Evolutionary conservation across 2,888 invertebrate genomes (phyloP), one percentile per base, ranked within the genome.

Genomic region (Netelia virgata): DNA sequence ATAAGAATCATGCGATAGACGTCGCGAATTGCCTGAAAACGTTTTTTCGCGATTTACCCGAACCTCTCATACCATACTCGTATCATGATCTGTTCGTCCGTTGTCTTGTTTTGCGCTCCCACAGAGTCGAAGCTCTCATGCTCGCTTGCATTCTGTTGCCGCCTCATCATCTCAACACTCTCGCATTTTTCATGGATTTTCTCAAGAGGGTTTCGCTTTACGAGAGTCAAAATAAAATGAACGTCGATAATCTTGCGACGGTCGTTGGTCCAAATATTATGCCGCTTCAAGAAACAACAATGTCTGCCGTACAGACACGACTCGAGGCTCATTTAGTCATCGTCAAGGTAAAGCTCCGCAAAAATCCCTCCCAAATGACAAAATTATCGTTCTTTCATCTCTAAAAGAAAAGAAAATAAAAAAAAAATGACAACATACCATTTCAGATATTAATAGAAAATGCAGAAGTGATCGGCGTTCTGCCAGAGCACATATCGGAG

Each of bases 241-340:
- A 96, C 88, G 94, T 96, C 0, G 96, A 96, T 73, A 98, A 98
- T 94, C 94, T 98, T 86, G 97, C 98, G 1, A 97, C 98, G 87
- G 96, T 98, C 41, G 94, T 98, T 92, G 96, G 97, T 0, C 98
- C 98, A 0, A 97, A 97, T 91, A 95, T 98, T 73, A 97, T 98
- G 96, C 97, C 97, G 0, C 94, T 96, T 11, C 96, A 96, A 73
- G 96, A 96, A 85, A 95, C 96, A 20, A 95, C 92, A 0, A 93
- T 93, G 90, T 85, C 91, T 3, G 92, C 95, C n/a, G 95, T 96
- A 64, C 94, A 95, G 85, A 94, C 95, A 86, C 94, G 96, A 87
- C 94, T 97, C 78, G 96, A 95, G 74, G 96, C 96, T 90, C 96
- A 96, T 93, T 95, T 97, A 47, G 95, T 96, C 91, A 95, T 97